Percentiles rank a stretch among this genome's conserved stretches.
Conservation (phyloP, 2,113 vertebrate species). For the Mellivora capensis region DNA sequence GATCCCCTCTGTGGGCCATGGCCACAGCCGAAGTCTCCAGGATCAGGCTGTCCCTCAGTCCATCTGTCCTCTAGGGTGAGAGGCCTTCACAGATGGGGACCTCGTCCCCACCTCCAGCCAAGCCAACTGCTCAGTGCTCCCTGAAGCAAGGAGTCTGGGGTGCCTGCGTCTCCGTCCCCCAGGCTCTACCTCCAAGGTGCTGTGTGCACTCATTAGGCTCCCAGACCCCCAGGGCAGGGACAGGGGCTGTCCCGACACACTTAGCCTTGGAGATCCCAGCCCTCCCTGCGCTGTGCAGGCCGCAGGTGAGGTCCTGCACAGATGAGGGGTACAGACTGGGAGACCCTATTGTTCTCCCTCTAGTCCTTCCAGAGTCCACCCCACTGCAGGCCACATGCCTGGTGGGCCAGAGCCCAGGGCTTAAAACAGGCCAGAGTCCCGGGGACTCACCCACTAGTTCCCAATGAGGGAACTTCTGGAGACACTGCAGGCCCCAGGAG, state of each 20-base stretch:
- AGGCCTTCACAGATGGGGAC: not conserved
- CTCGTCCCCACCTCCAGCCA: not conserved
- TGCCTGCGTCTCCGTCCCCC: not conserved
- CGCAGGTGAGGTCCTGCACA: not conserved
- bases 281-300: not conserved
- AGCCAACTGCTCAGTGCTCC: not conserved
- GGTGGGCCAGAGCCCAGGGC: not conserved
- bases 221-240: not conserved
- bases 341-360: too few relatives aligned
- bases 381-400: not conserved
- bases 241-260: not conserved
- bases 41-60: not conserved
- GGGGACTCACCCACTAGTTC: too few relatives aligned
- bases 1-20: not conserved
- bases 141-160: not conserved
- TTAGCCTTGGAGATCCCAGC: not conserved
- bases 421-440: not conserved
- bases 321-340: accelerated
- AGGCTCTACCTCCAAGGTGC: not conserved
- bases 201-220: not conserved
- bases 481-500: not conserved
- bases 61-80: not conserved
- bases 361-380: accelerated
- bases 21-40: not conserved
- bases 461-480: not conserved